A percentile compares a stretch with the other conserved stretches of the same genome.
These are phyloP conservation scores for Apis florea DNA, from an alignment of 1,140 invertebrate genomes.

Conservation along the genomic window DNA sequence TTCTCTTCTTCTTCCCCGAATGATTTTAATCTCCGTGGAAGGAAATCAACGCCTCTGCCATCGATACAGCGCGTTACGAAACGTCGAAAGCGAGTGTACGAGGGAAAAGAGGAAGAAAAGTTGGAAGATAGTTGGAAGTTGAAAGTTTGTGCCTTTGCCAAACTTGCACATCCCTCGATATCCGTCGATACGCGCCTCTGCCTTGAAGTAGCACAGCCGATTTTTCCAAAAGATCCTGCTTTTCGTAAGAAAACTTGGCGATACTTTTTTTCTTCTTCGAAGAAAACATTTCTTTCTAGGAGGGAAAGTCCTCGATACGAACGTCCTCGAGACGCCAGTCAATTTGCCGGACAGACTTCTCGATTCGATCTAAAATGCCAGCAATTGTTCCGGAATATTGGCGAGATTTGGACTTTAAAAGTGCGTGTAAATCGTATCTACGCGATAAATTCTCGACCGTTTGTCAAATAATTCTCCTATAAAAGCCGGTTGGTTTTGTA, in stretches of 20 bases:
- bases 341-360: background rate
- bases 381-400: too few species aligned
- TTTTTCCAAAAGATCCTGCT: background rate
- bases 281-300: too few species aligned
- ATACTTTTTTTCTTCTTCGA: too few species aligned
- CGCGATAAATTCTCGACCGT: background rate
- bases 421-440: constrained; percentile 24
- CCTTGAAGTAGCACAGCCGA: background rate
- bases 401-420: background rate
- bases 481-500: background rate
- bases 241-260: background rate
- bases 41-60: background rate
- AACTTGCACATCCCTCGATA: constrained; percentile 22
- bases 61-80: background rate
- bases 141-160: constrained; percentile 2
- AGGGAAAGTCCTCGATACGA: too few species aligned
- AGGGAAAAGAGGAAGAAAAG: constrained; percentile 25
- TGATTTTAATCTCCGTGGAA: background rate
- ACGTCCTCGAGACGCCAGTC: constrained; percentile 13
- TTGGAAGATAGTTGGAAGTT: constrained; percentile 26
- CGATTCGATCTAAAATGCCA: background rate
- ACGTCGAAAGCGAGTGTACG: background rate
- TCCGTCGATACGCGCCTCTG: background rate
- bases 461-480: background rate
- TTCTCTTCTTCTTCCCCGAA: too few species aligned